These are phyloP conservation scores for Moxostoma hubbsi DNA, from an alignment of 2,797 vertebrate genomes.

Conservation along the genomic window DNA sequence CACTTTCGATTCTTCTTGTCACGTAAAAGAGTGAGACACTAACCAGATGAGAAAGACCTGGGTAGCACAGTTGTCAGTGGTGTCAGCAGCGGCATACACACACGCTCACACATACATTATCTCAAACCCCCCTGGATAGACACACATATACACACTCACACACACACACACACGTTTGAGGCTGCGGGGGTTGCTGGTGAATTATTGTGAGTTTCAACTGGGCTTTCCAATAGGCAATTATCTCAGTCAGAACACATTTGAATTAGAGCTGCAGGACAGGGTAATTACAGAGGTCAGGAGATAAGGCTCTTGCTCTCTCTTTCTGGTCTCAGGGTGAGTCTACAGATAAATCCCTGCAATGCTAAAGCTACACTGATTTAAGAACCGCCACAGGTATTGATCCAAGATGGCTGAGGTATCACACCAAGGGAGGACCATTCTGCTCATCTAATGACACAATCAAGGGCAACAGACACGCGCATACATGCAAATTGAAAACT, in stretches of 20 bases:
- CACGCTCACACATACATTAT: constrained; percentile 30
- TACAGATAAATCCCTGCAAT: constrained; percentile 77
- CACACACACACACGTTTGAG: constrained; percentile 16
- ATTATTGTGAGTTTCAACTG: constrained; percentile 65
- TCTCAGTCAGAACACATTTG: constrained; percentile 78
- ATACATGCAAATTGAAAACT: neutral
- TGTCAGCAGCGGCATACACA: constrained; percentile 26
- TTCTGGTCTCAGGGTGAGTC: constrained; percentile 67
- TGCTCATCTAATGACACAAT: constrained; percentile 76
- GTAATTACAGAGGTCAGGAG: constrained; percentile 79
- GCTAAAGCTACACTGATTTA: constrained; percentile 79
- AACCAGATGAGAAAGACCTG: constrained; percentile 51
- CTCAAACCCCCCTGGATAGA: neutral
- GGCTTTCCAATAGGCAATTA: constrained; percentile 77
- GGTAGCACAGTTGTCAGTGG: constrained; percentile 2
- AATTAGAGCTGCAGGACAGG: constrained; percentile 73
- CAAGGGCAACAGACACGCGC: constrained; percentile 72
- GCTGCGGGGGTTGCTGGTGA: constrained; percentile 54
- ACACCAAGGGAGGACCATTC: constrained; percentile 63
- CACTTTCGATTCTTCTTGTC: constrained; percentile 71
- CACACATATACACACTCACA: constrained; percentile 26
- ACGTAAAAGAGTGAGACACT: constrained; percentile 57
- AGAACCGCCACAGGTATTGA: constrained; percentile 77
- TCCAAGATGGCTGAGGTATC: constrained; percentile 75
- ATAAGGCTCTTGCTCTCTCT: constrained; percentile 60